Evolutionary conservation across 2,888 invertebrate species (phyloP), one percentile per base, ranked within the genome.

Genomic region (Sphecodes monilicornis): DNA sequence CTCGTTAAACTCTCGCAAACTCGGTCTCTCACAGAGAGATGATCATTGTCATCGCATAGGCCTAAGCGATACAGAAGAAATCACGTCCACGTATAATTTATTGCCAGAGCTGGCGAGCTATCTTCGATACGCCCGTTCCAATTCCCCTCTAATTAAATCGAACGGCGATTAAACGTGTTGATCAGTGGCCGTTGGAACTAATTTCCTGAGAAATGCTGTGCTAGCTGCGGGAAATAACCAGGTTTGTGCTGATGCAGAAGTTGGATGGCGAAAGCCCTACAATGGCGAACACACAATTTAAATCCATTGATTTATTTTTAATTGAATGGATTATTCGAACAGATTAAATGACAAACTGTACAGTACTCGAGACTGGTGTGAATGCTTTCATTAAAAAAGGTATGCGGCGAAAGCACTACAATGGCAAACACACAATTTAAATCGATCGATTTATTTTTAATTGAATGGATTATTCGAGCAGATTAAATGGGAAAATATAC

Each of bases 1-100:
- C 66, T 36, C 22, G 4, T 66, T 22, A 66, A 66, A 32, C 64
- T 3, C 32, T 36, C 22, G 64, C 32, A 36, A 66, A 66, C 64
- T 32, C 64, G 32, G 22, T 66, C 64, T 18, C 54, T n/a, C n/a
- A 1, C 54, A 2, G 54, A 10, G 50, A 26, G 60, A 60, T 29
- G 29, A 66, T 36, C 32, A 66, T 66, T 66, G 32, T 66, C 36
- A 66, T 36, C 32, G 36, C 32, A 3, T 1, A 22, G 18, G 16
- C 36, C 36, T 36, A 36, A 22, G 66, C 32, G n/a, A 10, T 22
- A 32, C 22, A 22, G 54, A 36, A 71, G 22, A 54, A 76, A 41
- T 54, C 16, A 36, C 50, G 79, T 83, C 83, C 43, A 46, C 46
- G 78, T 46, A 54, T 54, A 69, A 82, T 78, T 84, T 46, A 50